Conservation (phyloP, 2,797 vertebrate species). For the Oceanodroma leucorhoa region DNA sequence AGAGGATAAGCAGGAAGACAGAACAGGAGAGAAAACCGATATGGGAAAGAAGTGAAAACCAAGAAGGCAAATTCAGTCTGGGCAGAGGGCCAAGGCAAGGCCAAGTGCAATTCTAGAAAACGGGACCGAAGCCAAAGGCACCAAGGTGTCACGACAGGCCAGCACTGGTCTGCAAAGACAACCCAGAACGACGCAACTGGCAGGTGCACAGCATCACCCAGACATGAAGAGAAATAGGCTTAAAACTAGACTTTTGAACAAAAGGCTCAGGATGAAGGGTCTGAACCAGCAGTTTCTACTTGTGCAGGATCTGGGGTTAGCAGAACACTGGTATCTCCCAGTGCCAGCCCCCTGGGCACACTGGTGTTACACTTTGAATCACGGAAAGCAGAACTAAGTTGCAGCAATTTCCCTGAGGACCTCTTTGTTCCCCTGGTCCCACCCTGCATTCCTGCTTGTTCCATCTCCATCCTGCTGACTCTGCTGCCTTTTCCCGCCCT, state of each 20-base stretch:
- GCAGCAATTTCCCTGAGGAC: background rate
- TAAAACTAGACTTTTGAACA: background rate
- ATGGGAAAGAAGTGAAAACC: slow-evolving; percentile 56
- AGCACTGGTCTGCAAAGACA: background rate
- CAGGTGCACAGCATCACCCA: slow-evolving; percentile 6
- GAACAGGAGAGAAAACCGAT: slow-evolving; percentile 8
- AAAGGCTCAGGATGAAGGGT: background rate
- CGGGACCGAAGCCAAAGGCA: background rate
- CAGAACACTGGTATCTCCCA: background rate
- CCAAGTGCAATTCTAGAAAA: slow-evolving; percentile 65
- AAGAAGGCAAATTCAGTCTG: slow-evolving; percentile 49
- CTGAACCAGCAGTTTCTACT: background rate
- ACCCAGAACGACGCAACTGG: background rate
- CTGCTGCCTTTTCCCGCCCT: slow-evolving; percentile 28
- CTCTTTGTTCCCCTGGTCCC: background rate
- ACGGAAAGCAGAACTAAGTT: background rate
- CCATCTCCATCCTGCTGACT: background rate
- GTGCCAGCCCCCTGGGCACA: background rate
- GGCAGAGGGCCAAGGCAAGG: slow-evolving; percentile 53
- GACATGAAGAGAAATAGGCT: background rate
- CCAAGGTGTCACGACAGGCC: slow-evolving; percentile 17
- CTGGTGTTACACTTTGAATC: background rate
- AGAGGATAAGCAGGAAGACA: background rate
- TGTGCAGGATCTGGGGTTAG: background rate
- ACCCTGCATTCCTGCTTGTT: background rate